Conservation (phyloP, 2,113 vertebrate genomes). For the Campylomormyrus tamandua region DNA sequence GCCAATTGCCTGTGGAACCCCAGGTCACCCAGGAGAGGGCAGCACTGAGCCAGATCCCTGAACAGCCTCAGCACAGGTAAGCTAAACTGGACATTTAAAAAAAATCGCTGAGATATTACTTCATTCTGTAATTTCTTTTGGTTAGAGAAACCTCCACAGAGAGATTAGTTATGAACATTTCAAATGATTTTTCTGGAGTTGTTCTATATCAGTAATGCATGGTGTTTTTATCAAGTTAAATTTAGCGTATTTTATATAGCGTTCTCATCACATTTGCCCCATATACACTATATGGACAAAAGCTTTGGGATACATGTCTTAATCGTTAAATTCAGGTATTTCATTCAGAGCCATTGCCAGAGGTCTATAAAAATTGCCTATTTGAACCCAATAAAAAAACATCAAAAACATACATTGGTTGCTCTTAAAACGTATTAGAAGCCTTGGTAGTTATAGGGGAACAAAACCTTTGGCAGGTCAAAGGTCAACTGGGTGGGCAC, state of each 20-base stretch:
- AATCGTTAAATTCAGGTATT: neutral
- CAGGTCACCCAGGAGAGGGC: conserved; percentile 31
- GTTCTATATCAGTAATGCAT: neutral
- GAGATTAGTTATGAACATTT: neutral
- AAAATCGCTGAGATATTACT: neutral
- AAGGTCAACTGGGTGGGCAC: neutral
- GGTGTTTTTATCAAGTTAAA: neutral
- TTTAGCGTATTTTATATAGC: neutral
- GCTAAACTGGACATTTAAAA: neutral
- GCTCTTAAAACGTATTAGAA: neutral
- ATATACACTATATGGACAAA: neutral
- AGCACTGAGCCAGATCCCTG: conserved; percentile 16
- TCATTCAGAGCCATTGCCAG: neutral
- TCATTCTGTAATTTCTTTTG: neutral
- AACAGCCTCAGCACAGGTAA: conserved; percentile 24
- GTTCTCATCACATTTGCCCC: neutral
- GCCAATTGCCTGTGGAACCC: conserved; percentile 26
- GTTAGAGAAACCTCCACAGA: neutral
- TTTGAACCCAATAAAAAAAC: neutral
- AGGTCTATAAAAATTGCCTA: neutral
- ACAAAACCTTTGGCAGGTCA: neutral
- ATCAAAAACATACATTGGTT: neutral
- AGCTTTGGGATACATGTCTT: neutral
- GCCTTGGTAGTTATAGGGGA: neutral
- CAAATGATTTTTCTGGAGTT: neutral